Evolutionary conservation across 2,113 vertebrate genomes (phyloP).

Genomic region (Ceuthmochares aereus): DNA sequence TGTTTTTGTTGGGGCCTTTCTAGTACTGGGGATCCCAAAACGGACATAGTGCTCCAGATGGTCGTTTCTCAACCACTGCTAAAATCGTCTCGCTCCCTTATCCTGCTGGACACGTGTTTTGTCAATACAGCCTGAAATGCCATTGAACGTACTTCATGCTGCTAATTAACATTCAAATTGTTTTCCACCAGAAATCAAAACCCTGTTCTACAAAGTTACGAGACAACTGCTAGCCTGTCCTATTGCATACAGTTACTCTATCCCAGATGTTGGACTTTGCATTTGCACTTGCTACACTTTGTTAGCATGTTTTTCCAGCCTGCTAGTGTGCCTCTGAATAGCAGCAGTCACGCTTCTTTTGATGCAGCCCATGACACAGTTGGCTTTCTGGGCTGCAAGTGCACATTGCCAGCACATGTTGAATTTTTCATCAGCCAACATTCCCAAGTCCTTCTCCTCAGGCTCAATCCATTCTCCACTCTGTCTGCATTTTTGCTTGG

Average conservation of each 20-base stretch:
- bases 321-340: not conserved
- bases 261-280: not conserved
- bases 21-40: not conserved
- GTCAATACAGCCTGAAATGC: not conserved
- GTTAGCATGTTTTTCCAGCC: not conserved
- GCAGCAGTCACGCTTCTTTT: not conserved
- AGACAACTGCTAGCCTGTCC: not conserved
- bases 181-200: not conserved
- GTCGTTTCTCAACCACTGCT: not conserved
- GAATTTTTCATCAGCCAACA: no score
- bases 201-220: not conserved
- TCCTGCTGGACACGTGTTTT: not conserved
- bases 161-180: not conserved
- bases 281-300: not conserved
- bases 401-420: no score
- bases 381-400: no score
- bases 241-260: not conserved
- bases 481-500: no score
- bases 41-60: not conserved
- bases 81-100: not conserved
- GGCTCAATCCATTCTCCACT: no score
- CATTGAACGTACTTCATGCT: not conserved
- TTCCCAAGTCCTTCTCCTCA: no score
- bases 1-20: not conserved
- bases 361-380: no score